These are phyloP conservation scores for Drosophila anceps DNA, from an alignment of 2,888 invertebrate genomes.

Conservation along the genomic window DNA sequence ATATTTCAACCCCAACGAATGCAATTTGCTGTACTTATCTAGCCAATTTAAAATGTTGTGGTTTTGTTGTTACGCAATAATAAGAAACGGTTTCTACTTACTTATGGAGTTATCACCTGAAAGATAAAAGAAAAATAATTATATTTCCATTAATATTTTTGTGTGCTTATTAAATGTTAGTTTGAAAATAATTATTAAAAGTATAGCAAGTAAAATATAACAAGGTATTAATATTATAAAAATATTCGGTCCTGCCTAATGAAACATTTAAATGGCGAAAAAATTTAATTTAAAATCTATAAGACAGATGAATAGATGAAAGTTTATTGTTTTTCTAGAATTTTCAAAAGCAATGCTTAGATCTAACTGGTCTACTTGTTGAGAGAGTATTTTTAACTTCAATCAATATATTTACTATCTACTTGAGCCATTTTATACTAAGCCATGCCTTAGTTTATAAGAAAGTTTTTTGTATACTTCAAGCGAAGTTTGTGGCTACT, in stretches of 20 bases:
- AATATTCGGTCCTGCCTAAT: background rate
- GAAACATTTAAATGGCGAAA: too few relatives aligned
- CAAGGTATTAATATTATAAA: background rate
- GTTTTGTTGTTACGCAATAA: conserved; percentile 59
- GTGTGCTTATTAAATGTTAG: background rate
- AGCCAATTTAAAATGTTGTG: conserved; percentile 76
- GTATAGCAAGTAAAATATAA: background rate
- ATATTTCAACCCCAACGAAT: conserved; percentile 62
- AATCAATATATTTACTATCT: background rate
- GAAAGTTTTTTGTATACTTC: conserved; percentile 46
- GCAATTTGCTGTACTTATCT: conserved; percentile 71
- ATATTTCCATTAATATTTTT: background rate
- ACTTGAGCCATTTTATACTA: background rate
- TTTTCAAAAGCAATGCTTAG: too few relatives aligned
- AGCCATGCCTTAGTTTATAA: conserved; percentile 20
- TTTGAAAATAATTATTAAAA: background rate
- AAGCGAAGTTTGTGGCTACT: conserved; percentile 33
- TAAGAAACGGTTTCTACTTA: conserved; percentile 72
- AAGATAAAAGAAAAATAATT: conserved; percentile 36
- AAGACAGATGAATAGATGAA: too few relatives aligned
- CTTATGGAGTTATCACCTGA: conserved; percentile 85
- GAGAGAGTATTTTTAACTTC: background rate
- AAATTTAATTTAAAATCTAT: too few relatives aligned
- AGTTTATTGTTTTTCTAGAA: too few relatives aligned
- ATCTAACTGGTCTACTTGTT: background rate